Conservation (phyloP, 1,140 invertebrate species). For the Aphaenogaster floridana region DNA sequence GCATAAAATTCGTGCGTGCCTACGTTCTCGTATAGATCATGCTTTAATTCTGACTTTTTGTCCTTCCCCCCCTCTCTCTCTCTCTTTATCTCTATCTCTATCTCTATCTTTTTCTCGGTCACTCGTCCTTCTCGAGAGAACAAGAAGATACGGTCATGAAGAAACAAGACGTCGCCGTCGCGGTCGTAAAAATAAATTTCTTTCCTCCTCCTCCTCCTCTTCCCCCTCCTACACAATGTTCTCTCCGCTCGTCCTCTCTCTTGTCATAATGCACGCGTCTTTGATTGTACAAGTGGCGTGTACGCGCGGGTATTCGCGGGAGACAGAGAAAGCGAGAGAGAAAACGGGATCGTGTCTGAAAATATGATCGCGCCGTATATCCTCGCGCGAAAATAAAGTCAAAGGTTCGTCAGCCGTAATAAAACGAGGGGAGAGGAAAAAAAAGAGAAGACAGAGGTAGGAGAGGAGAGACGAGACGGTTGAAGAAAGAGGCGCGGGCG, state of each 20-base stretch:
- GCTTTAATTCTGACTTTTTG: slow-evolving; percentile 70
- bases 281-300: slow-evolving; percentile 74
- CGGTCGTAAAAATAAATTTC: slow-evolving; percentile 75
- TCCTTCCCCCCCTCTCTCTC: not conserved
- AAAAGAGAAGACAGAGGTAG: not conserved
- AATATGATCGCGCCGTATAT: slow-evolving; percentile 59
- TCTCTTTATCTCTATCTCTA: not conserved
- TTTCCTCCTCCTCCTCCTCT: slow-evolving; percentile 15
- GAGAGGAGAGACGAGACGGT: not conserved
- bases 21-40: slow-evolving; percentile 15
- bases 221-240: slow-evolving; percentile 1
- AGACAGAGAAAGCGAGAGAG: slow-evolving; percentile 18
- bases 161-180: slow-evolving; percentile 69
- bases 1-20: slow-evolving; percentile 49
- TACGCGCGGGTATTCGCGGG: slow-evolving; percentile 24
- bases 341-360: slow-evolving; percentile 44
- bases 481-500: not conserved
- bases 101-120: slow-evolving; percentile 27
- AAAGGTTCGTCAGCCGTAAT: slow-evolving; percentile 49
- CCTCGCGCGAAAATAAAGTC: slow-evolving; percentile 59
- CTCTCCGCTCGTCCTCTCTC: slow-evolving; percentile 11
- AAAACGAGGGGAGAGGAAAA: not conserved
- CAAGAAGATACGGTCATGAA: slow-evolving; percentile 57
- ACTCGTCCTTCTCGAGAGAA: slow-evolving; percentile 28
- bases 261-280: slow-evolving; percentile 66